A percentile compares a stretch with the other conserved stretches of the same genome.
Conservation (phyloP, 2,113 vertebrate species). For the Phyllopteryx taeniolatus region DNA sequence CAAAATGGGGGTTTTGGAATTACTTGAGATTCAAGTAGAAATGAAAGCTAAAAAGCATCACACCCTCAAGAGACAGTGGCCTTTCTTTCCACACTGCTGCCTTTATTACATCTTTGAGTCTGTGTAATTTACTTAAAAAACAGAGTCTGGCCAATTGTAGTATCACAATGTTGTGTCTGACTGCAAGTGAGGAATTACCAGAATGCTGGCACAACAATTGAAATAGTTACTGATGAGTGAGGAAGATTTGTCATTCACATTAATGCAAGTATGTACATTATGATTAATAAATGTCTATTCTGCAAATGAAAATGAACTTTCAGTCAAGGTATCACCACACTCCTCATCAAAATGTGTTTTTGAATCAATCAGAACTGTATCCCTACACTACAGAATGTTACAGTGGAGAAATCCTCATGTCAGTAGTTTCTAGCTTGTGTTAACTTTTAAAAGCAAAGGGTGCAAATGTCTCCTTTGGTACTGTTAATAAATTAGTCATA, state of each 20-base stretch:
- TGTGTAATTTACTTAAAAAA: not conserved
- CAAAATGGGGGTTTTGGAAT: not conserved
- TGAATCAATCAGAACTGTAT: not conserved
- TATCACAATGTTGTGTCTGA: not conserved
- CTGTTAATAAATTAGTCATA: not conserved
- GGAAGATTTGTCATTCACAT: not conserved
- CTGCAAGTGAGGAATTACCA: not conserved
- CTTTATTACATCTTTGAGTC: not conserved
- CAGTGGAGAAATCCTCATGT: not conserved
- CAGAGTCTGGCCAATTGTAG: not conserved
- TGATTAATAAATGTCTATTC: not conserved
- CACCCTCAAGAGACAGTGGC: not conserved
- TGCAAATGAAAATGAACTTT: not conserved
- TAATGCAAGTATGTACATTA: not conserved
- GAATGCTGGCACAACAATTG: not conserved
- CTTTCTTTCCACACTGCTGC: not conserved
- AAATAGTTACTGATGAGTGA: not conserved
- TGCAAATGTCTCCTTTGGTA: not conserved
- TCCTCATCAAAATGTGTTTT: not conserved
- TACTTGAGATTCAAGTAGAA: not conserved
- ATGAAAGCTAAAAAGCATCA: not conserved
- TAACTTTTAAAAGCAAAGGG: not conserved
- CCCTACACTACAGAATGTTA: not conserved
- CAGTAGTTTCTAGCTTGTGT: not conserved
- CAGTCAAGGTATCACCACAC: not conserved